Percentiles rank a stretch among this genome's conserved stretches.
These are phyloP conservation scores for Neopipo cinnamomea DNA, from an alignment of 2,113 vertebrate species.

Conservation along the genomic window DNA sequence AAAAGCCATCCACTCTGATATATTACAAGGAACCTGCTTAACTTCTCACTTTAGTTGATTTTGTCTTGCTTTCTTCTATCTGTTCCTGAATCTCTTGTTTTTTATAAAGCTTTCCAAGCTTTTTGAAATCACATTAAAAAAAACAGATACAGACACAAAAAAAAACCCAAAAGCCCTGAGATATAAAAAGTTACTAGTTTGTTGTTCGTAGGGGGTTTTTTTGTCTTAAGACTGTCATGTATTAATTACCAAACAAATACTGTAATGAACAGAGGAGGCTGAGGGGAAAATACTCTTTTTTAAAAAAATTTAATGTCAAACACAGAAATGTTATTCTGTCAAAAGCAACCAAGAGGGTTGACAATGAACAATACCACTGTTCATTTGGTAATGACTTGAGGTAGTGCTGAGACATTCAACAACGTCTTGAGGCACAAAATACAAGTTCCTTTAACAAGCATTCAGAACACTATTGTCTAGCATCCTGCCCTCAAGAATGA, in stretches of 20 bases:
- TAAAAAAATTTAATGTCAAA: background rate
- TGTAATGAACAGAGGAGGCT: background rate
- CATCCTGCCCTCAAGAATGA: background rate
- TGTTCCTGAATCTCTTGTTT: background rate
- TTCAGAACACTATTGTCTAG: background rate
- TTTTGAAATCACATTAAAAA: background rate
- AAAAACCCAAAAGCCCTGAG: background rate
- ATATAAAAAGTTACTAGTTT: background rate
- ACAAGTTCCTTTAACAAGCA: background rate
- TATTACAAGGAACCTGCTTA: background rate
- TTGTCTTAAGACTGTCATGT: background rate
- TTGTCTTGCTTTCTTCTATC: background rate
- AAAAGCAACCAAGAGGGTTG: background rate
- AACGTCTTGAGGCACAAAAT: background rate
- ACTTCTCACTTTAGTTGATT: background rate
- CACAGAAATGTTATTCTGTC: background rate
- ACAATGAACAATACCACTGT: background rate
- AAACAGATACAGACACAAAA: accelerated
- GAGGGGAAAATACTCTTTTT: background rate
- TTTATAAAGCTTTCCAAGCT: background rate
- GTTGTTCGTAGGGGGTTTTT: background rate
- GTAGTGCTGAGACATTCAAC: background rate
- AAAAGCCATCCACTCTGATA: background rate
- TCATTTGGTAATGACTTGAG: background rate
- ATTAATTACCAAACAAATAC: background rate